phyloP scores from a whole-genome alignment of 2,113 vertebrate species.

The Strix aluco region DNA sequence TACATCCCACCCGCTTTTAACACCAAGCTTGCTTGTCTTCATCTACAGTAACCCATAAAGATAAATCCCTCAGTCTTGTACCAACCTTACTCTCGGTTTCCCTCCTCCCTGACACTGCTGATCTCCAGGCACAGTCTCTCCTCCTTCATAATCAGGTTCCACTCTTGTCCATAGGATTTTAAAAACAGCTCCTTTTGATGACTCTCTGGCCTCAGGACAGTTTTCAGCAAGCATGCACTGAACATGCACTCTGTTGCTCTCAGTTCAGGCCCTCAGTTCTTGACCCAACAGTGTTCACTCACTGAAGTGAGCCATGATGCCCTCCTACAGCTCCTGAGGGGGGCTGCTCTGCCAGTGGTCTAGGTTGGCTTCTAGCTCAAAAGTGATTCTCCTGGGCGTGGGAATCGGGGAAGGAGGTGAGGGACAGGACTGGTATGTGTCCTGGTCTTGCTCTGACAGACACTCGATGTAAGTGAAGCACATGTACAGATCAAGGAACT shows the following conservation, averaged over 20 bases:
- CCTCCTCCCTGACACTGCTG: background rate
- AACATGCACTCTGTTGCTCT: background rate
- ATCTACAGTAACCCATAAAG: conserved; percentile 51
- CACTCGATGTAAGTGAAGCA: background rate
- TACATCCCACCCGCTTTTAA: conserved; percentile 64
- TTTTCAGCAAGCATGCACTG: background rate
- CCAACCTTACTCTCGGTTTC: conserved; percentile 58
- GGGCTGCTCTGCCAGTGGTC: background rate
- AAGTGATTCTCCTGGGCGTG: background rate
- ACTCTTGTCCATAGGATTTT: background rate
- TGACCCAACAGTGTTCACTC: background rate
- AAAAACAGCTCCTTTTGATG: background rate
- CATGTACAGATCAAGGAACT: background rate
- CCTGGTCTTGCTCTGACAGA: background rate
- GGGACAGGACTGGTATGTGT: background rate
- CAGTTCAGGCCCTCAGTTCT: background rate
- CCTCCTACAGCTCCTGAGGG: background rate
- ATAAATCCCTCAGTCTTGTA: conserved; percentile 42
- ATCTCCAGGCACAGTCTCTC: background rate
- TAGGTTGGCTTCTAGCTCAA: background rate
- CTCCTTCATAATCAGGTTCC: conserved; percentile 22
- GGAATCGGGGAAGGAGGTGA: background rate
- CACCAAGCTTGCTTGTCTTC: conserved; percentile 9
- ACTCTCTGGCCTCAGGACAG: background rate
- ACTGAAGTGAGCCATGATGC: fast-evolving